phyloP scores from a whole-genome alignment of 1,140 invertebrate species.

The Onthophagus taurus region DNA sequence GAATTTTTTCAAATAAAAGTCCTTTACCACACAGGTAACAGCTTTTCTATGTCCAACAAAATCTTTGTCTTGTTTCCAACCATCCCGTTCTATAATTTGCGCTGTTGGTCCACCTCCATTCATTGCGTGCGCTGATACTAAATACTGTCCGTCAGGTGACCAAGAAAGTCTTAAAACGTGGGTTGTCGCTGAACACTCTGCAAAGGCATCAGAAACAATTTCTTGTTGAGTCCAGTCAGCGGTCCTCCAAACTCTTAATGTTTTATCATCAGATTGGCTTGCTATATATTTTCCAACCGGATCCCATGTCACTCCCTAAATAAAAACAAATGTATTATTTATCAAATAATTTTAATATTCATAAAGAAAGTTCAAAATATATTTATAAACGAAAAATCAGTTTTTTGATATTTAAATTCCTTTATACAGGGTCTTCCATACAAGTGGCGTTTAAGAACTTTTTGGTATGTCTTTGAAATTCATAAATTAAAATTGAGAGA shows the following conservation, averaged over 20 bases:
- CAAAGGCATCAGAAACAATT: slow-evolving; percentile 82
- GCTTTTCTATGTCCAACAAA: slow-evolving; percentile 97
- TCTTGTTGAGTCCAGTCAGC: slow-evolving; percentile 84
- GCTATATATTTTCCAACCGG: slow-evolving; percentile 95
- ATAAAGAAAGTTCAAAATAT: too few species aligned
- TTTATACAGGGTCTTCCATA: too few species aligned
- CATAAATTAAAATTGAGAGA: too few species aligned
- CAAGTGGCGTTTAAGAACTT: too few species aligned
- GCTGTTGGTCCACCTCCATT: slow-evolving; percentile 94
- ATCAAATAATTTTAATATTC: slow-evolving; percentile 8
- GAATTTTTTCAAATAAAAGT: neutral
- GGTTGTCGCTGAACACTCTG: slow-evolving; percentile 84
- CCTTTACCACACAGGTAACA: slow-evolving; percentile 79
- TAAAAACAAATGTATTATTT: slow-evolving; percentile 7
- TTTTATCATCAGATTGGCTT: slow-evolving; percentile 94
- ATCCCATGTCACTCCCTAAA: slow-evolving; percentile 90
- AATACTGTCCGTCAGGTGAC: slow-evolving; percentile 95
- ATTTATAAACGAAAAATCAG: neutral
- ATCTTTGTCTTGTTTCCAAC: slow-evolving; percentile 88
- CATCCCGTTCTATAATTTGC: slow-evolving; percentile 83
- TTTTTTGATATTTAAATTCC: neutral
- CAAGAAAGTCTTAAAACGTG: slow-evolving; percentile 87
- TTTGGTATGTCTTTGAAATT: too few species aligned
- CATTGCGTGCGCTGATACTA: slow-evolving; percentile 96
- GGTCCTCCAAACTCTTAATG: slow-evolving; percentile 88